Conservation (phyloP, 1,140 invertebrate species). For the Hyphantria cunea region DNA sequence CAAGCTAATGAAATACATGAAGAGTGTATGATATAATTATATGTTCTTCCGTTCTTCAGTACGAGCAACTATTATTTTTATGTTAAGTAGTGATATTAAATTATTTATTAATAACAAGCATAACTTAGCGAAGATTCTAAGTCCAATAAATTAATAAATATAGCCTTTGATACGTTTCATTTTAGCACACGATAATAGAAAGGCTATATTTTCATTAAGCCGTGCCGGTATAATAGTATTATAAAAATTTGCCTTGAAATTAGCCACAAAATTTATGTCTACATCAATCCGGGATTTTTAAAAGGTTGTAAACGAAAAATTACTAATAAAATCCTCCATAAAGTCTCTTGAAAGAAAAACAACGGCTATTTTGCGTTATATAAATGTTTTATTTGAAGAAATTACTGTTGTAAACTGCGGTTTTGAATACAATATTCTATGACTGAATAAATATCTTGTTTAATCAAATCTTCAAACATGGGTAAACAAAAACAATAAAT, state of each 20-base stretch:
- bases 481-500: too few relatives aligned
- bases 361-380: neutral
- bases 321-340: slow-evolving; percentile 21
- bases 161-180: neutral
- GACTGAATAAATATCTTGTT: too few relatives aligned
- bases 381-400: slow-evolving; percentile 1
- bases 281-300: slow-evolving; percentile 25
- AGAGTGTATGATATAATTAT: too few relatives aligned
- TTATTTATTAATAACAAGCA: too few relatives aligned
- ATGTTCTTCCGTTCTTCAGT: too few relatives aligned
- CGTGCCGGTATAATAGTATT: slow-evolving; percentile 7
- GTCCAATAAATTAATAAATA: neutral
- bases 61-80: too few relatives aligned
- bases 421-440: slow-evolving; percentile 1
- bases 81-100: too few relatives aligned
- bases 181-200: neutral
- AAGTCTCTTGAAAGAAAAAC: slow-evolving; percentile 15
- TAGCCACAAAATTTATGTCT: slow-evolving; percentile 25
- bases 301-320: slow-evolving; percentile 25
- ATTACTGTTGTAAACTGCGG: neutral
- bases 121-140: too few relatives aligned
- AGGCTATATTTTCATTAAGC: slow-evolving; percentile 22
- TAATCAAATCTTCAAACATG: too few relatives aligned
- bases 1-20: too few relatives aligned
- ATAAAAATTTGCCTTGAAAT: slow-evolving; percentile 16